Percentiles rank a stretch among this genome's conserved stretches.
These are phyloP conservation scores for Myotis pilosus DNA, from an alignment of 2,797 vertebrate species.

Conservation along the genomic window DNA sequence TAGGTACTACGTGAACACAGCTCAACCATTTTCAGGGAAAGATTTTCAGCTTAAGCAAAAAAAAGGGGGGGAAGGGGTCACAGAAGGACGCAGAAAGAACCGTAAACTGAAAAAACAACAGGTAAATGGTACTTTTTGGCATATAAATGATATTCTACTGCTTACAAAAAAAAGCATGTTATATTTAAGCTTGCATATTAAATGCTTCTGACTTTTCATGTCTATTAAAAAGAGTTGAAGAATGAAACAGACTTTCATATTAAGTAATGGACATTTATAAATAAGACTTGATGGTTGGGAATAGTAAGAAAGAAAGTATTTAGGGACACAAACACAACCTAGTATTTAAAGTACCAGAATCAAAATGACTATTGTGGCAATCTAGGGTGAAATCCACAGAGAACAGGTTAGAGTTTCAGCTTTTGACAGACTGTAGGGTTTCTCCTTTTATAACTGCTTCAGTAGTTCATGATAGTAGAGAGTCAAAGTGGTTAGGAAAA, in stretches of 20 bases:
- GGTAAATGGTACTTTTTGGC: not conserved
- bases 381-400: not conserved
- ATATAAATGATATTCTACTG: not conserved
- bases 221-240: not conserved
- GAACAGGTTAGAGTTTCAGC: slow-evolving; percentile 46
- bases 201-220: not conserved
- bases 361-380: not conserved
- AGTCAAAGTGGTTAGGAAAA: not conserved
- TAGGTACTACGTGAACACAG: not conserved
- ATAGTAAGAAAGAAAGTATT: not conserved
- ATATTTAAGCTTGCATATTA: not conserved
- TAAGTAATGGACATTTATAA: not conserved
- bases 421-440: not conserved
- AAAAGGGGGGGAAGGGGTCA: not conserved
- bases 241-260: not conserved
- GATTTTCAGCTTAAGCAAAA: not conserved
- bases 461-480: not conserved
- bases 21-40: not conserved
- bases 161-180: not conserved
- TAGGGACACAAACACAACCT: not conserved
- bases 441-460: slow-evolving; percentile 50
- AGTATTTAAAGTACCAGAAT: not conserved
- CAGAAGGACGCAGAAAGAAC: not conserved
- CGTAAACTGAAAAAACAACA: not conserved
- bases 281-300: not conserved